Percentiles rank a stretch among this genome's conserved stretches.
These are phyloP conservation scores for Agrypnus murinus DNA, from an alignment of 2,888 invertebrate genomes.

Conservation along the genomic window DNA sequence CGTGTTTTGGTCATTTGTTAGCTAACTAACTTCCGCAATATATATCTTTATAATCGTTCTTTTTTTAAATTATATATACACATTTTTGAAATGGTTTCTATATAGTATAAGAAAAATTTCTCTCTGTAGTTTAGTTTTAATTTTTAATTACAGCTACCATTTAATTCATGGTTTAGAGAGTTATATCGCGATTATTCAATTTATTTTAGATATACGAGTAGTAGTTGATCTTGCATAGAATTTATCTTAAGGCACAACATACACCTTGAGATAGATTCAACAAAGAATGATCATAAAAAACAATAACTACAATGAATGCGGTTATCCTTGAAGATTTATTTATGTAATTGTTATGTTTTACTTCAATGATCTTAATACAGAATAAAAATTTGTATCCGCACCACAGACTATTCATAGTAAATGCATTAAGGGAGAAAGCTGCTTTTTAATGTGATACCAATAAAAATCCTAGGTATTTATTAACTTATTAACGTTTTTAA, in stretches of 20 bases:
- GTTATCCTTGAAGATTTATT: background rate
- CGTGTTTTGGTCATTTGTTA: constrained; percentile 14
- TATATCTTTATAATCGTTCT: background rate
- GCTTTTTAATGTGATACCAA: constrained; percentile 24
- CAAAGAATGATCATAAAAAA: background rate
- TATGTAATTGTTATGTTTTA: background rate
- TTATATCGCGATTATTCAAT: too few relatives aligned
- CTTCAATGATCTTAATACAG: constrained; percentile 5
- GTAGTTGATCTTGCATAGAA: too few relatives aligned
- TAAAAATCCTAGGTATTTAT: constrained; percentile 9
- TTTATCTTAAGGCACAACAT: too few relatives aligned
- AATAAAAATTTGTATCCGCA: background rate
- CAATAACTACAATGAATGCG: background rate
- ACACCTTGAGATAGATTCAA: background rate
- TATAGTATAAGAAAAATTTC: constrained; percentile 22
- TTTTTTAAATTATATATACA: constrained; percentile 22
- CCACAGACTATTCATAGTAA: constrained; percentile 1
- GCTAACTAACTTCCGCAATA: constrained; percentile 20
- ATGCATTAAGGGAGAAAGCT: constrained; percentile 11
- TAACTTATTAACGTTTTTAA: constrained; percentile 7
- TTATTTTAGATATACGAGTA: too few relatives aligned
- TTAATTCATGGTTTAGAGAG: background rate
- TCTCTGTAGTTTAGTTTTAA: background rate
- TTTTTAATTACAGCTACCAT: background rate
- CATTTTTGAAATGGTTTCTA: constrained; percentile 6